phyloP scores from a whole-genome alignment of 2,797 vertebrate species.

The Anomalospiza imberbis region DNA sequence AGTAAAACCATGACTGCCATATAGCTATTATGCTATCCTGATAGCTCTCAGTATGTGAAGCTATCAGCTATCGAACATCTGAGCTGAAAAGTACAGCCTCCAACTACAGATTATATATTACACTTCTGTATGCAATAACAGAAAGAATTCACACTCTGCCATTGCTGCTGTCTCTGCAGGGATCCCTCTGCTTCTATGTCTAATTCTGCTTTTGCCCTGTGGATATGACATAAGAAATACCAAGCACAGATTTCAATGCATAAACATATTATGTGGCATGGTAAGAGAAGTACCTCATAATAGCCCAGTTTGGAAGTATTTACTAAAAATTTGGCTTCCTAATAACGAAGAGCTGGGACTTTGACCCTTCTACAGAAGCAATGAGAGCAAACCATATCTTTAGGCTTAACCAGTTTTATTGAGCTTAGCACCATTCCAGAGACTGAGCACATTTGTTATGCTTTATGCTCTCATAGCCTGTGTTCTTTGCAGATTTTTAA shows the following conservation, averaged over 20 bases:
- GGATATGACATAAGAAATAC: background rate
- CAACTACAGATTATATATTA: background rate
- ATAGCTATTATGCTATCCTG: background rate
- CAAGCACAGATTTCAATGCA: background rate
- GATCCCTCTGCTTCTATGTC: background rate
- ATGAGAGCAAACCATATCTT: background rate
- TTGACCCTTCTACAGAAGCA: background rate
- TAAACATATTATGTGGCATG: background rate
- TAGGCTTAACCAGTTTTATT: background rate
- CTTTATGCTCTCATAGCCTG: background rate
- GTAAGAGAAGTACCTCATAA: background rate
- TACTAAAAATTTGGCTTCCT: background rate
- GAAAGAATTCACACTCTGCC: background rate
- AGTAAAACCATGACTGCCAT: background rate
- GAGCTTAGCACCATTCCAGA: background rate
- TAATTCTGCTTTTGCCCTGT: background rate
- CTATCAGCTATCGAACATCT: background rate
- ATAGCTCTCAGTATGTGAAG: background rate
- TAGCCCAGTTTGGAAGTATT: background rate
- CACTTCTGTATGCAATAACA: background rate
- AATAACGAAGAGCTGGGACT: background rate
- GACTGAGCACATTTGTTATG: background rate
- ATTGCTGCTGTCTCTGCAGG: background rate
- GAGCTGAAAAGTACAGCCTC: background rate
- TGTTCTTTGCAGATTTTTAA: background rate